These are phyloP conservation scores for Actias luna DNA, from an alignment of 2,888 invertebrate genomes.

Conservation along the genomic window DNA sequence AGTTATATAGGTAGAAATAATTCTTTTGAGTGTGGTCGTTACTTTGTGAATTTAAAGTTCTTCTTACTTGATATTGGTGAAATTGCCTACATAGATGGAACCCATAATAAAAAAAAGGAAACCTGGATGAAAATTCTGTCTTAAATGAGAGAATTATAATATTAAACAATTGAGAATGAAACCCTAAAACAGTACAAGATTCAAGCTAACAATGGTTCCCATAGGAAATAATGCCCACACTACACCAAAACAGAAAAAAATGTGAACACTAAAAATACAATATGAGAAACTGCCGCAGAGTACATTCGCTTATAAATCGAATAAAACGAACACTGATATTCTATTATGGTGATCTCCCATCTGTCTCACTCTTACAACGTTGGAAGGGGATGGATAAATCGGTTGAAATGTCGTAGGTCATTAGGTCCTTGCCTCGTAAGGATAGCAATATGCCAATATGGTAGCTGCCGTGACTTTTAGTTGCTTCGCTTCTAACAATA, in stretches of 20 bases:
- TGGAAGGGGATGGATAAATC: constrained; percentile 57
- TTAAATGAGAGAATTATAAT: neutral
- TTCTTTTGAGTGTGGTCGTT: no score
- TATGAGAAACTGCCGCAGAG: constrained; percentile 64
- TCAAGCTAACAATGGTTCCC: constrained; percentile 17
- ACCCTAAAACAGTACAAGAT: neutral
- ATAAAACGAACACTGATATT: constrained; percentile 75
- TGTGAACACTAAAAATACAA: constrained; percentile 35
- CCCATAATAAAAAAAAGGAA: no score
- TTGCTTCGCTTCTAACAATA: constrained; percentile 67
- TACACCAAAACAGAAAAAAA: constrained; percentile 24
- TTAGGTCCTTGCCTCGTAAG: constrained; percentile 77
- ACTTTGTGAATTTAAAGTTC: no score
- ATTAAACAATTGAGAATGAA: neutral
- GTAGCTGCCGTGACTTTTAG: constrained; percentile 73
- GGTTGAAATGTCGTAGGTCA: constrained; percentile 81
- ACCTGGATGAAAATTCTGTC: neutral
- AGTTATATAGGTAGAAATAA: no score
- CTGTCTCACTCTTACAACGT: constrained; percentile 45
- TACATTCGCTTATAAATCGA: constrained; percentile 71
- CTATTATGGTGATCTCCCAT: constrained; percentile 69
- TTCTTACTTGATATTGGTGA: no score
- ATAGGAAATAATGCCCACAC: constrained; percentile 33
- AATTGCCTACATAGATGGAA: no score
- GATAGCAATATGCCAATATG: constrained; percentile 80